Evolutionary conservation across 1,140 invertebrate species (phyloP), one percentile per base, ranked within the genome.

Genomic region (Anoplophora glabripennis): DNA sequence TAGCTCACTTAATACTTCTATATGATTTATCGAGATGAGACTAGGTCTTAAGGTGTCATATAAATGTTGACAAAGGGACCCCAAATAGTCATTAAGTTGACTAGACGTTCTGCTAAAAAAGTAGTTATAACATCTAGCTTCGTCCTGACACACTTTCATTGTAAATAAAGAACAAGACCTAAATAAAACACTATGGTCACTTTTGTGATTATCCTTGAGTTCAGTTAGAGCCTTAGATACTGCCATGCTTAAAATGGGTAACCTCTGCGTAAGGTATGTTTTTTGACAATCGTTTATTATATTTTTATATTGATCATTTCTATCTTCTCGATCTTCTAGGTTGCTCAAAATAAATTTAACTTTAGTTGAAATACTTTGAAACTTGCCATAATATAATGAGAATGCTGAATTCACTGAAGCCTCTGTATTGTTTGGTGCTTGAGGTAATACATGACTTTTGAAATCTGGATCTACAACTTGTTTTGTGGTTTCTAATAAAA

Each of bases 1-100:
- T 15, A 99, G 86, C 77, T 99, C 97, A 0, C 96, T 92, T 10
- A 99, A 77, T 0, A 96, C 98, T 81, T 99, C 97, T 67, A 99
- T 80, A 79, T 99, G 96, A 74, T 96, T 94, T 47, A 99, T 93
- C 72, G 97, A 93, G 61, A 99, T 97, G 36, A 99, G 90, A 52
- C 93, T 86, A 1, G 98, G 96, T n/a, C 97, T 81, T 53, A 99
- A 76, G 1, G 86, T 87, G 72, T 99, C 96, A 72, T 99, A 99
- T 7, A 99, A 74, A 44, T 89, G 86, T 11, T 87, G 89, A 73
- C 95, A 99, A 0, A 99, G 75, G 0, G 84, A 84, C 65, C 93
- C 92, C 18, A 99, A 74, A 71, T 90, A 92, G 12, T 86, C 80
- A 14, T 84, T 83, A 40, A 94, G 73, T 28, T 85, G 80, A 3